phyloP scores from a whole-genome alignment of 2,888 invertebrate species.

The Pachymerium ferrugineum region DNA sequence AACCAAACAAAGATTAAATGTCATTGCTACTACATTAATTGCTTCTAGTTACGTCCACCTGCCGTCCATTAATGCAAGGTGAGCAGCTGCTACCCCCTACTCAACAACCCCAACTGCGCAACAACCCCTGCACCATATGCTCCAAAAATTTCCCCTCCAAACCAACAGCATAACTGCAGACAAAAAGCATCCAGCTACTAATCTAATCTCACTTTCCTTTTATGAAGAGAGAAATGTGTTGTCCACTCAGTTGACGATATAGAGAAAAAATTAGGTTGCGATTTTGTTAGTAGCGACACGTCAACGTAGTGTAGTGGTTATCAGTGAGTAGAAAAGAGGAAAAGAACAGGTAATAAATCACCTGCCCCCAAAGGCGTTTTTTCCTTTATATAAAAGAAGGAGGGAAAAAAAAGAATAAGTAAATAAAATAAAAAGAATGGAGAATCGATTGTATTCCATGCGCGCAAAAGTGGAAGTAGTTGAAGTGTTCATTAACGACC shows the following conservation, averaged over 20 bases:
- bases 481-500: neutral
- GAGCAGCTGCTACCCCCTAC: neutral
- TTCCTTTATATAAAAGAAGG: neutral
- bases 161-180: too few relatives aligned
- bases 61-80: neutral
- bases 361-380: too few relatives aligned
- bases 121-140: too few relatives aligned
- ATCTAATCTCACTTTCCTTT: too few relatives aligned
- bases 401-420: neutral
- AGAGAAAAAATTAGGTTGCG: neutral
- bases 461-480: neutral
- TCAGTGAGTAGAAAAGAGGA: neutral
- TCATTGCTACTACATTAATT: neutral
- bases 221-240: neutral
- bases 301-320: neutral
- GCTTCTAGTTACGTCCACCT: neutral
- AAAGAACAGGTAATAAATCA: conserved; percentile 14
- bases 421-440: conserved; percentile 1
- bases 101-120: too few relatives aligned
- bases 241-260: conserved; percentile 2
- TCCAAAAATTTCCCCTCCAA: too few relatives aligned
- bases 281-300: neutral
- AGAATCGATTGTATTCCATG: neutral
- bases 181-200: too few relatives aligned
- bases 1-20: too few relatives aligned